Percentiles rank a stretch among this genome's conserved stretches.
Conservation (phyloP, 2,113 vertebrate genomes). For the Dendrocopos noguchii region DNA sequence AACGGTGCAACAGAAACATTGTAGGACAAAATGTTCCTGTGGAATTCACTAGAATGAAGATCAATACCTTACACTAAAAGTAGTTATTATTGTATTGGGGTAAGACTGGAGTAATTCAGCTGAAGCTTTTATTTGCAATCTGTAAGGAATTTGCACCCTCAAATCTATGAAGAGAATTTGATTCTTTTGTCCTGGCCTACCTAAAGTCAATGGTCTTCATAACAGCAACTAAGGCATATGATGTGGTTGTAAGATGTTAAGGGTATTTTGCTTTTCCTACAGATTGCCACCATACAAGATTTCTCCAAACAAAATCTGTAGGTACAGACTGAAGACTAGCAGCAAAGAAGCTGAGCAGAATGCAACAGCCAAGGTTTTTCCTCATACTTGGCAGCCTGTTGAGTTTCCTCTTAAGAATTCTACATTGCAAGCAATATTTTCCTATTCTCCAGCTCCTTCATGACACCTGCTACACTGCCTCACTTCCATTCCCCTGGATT, state of each 20-base stretch:
- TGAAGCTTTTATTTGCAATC: background rate
- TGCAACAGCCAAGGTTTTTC: background rate
- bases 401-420: background rate
- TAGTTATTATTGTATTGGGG: background rate
- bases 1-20: background rate
- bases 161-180: background rate
- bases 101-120: background rate
- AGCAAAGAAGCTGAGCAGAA: background rate
- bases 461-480: background rate
- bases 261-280: background rate
- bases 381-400: background rate
- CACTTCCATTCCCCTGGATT: background rate
- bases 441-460: background rate
- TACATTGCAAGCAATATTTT: background rate
- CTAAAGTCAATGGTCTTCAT: background rate
- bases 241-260: accelerated
- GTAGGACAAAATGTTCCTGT: background rate
- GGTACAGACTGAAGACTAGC: background rate
- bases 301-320: background rate
- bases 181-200: background rate
- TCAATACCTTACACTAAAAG: background rate
- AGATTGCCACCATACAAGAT: background rate
- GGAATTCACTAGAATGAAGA: background rate
- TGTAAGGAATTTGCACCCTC: background rate
- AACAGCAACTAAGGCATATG: background rate